Base-by-base conservation (phyloP, 1,140 invertebrate species). In the Heliothis virescens region DNA sequence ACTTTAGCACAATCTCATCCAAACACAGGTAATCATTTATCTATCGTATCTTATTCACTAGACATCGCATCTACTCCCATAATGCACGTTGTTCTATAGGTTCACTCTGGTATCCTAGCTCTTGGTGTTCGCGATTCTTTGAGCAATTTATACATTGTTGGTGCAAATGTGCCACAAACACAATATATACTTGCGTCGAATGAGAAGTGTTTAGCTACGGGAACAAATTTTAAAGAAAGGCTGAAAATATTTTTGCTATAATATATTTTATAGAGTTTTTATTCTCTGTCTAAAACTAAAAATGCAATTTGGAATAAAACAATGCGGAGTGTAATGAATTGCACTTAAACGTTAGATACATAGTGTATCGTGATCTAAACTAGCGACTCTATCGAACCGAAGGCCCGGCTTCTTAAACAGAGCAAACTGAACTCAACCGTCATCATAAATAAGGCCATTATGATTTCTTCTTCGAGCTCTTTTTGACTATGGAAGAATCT, bases 371-470 rank as follows among this genome's bases (percentile, higher is more conserved):
- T 78, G 81, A 75, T 84, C 88, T 90, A 92, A 87, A 87, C 91
- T 93, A 93, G 91, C 91, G 91, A 91, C 83, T 86, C 90, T 91
- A 91, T 81, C 21, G 80, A 86, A 82, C 82, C 60, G 67, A 86
- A 85, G 67, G 82, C 60, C 74, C 59, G 55, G 52, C 65, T 79
- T 79, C 77, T 41, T 79, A 80, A 62, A 63, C 72, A 73, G 60
- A 79, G 47, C 69, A 79, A 80, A 79, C 72, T 75, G 53, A 81
- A 81, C 53, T 80, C 76, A 79, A 78, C 55, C 60, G 71, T 62
- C 76, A 74, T 74, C 81, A 74, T 85, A 90, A 91, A 91, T 93
- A 93, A 92, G 90, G 92, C 92, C 88, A 90, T 90, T 88, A 84
- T 84, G 82, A 82, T 89, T 80, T 82, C 86, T 79, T 83, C 79